Percentiles rank a stretch among this genome's conserved stretches.
phyloP scores from a whole-genome alignment of 2,113 vertebrate genomes.

The Peromyscus californicus region DNA sequence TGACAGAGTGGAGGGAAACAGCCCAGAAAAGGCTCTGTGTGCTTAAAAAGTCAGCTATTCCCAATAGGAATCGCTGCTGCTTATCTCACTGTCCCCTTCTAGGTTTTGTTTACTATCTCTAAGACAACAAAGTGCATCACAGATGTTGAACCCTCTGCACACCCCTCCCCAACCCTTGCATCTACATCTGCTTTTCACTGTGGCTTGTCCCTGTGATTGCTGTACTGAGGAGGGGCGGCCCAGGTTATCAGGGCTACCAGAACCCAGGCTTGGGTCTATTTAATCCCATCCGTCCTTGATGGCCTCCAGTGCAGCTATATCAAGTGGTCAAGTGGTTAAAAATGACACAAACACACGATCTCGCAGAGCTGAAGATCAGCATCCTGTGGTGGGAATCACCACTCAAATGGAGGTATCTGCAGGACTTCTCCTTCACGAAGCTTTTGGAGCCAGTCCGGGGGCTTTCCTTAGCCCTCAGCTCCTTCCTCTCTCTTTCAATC shows the following conservation, averaged over 20 bases:
- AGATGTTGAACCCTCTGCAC: not conserved
- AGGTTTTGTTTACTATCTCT: not conserved
- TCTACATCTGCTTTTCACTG: not conserved
- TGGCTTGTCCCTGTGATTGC: not conserved
- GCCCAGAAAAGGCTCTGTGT: not conserved
- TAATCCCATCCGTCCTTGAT: not conserved
- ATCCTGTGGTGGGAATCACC: not conserved
- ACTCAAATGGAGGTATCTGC: not conserved
- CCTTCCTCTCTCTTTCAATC: not conserved
- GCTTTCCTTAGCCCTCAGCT: not conserved
- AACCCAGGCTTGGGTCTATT: not conserved
- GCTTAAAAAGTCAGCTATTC: not conserved
- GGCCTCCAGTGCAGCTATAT: not conserved
- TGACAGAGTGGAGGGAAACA: not conserved
- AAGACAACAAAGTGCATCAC: not conserved
- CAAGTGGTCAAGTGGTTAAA: not conserved
- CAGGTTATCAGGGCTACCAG: not conserved
- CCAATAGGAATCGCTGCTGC: not conserved
- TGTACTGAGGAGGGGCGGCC: not conserved
- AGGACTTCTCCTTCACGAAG: not conserved
- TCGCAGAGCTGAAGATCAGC: not conserved
- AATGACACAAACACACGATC: not conserved
- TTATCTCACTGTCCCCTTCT: not conserved
- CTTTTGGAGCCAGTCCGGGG: fast-evolving
- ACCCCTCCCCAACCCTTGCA: not conserved